Evolutionary conservation across 2,113 vertebrate genomes (phyloP).

Genomic region (Guaruba guarouba): DNA sequence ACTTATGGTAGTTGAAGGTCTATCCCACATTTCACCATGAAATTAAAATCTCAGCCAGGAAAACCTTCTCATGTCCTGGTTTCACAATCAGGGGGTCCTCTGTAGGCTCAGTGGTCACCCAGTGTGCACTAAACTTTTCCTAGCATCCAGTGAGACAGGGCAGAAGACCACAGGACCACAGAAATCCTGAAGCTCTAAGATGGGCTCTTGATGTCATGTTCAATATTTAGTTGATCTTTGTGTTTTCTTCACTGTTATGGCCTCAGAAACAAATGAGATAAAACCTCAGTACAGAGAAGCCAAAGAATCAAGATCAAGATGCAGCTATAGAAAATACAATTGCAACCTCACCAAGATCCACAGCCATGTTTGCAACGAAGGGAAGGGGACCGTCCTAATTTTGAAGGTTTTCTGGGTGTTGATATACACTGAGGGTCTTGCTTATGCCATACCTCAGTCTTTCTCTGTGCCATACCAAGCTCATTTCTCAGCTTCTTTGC

Average conservation of each 20-base stretch:
- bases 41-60: background rate
- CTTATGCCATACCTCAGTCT: background rate
- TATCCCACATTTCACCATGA: background rate
- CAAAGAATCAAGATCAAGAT: background rate
- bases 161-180: background rate
- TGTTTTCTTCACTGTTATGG: background rate
- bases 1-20: background rate
- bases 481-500: background rate
- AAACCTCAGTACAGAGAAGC: background rate
- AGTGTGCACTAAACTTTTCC: background rate
- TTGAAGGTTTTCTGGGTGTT: background rate
- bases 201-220: background rate
- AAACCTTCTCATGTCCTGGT: background rate
- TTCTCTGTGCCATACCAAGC: background rate
- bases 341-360: slow-evolving; percentile 12
- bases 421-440: background rate
- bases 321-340: background rate
- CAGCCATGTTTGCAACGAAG: background rate
- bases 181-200: background rate
- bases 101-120: background rate
- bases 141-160: background rate
- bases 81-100: background rate
- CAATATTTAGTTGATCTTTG: background rate
- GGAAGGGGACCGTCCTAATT: background rate
- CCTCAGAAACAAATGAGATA: background rate